Base-by-base conservation (phyloP, 1,140 invertebrate genomes). In the Lepidostoma basale region DNA sequence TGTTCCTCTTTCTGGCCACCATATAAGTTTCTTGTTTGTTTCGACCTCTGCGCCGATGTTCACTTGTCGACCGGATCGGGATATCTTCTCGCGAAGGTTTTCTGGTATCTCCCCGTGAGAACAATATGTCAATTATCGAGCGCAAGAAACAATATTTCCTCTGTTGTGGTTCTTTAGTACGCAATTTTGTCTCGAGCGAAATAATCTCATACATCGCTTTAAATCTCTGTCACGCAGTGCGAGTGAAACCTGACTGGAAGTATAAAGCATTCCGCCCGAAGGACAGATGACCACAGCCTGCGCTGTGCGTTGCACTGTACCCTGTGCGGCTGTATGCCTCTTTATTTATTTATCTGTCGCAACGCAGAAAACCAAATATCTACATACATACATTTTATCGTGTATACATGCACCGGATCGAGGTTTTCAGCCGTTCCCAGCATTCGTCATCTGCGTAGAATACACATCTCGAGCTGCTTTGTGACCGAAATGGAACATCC, bases 1-100 rank as follows among this genome's bases (percentile, higher is more conserved):
- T 54, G 33, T 60, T 40, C 52, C 52, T 56, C 28, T 56, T 56
- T 36, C 54, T 62, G 36, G 49, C 62, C 33, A 49, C 58, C 67
- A 23, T 36, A 22, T 33, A 36, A 1, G 28, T 25, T 60, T 62
- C 62, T 70, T 44, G 49, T 68, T 63, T n/a, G 14, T 30, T 26
- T 28, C 44, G 25, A 22, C 26, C 26, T 63, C 62, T 22, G 25
- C 9, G 25, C 25, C 44, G 26, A 47, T 16, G 26, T 36, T 20
- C 10, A 33, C 28, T 56, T 33, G 18, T 39, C n/a, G 26, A 18
- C 26, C 26, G 49, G 20, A 54, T 49, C 45, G 2, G 26, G 49
- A 33, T 56, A 36, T 56, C 10, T 36, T 22, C 28, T 56, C 30
- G 3, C 28, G 30, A 56, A 56, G 52, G 52, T 10, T 22, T 56